Evolutionary conservation across 2,113 vertebrate genomes (phyloP), one percentile per base, ranked within the genome.

Genomic region (Dendropsophus ebraccatus): DNA sequence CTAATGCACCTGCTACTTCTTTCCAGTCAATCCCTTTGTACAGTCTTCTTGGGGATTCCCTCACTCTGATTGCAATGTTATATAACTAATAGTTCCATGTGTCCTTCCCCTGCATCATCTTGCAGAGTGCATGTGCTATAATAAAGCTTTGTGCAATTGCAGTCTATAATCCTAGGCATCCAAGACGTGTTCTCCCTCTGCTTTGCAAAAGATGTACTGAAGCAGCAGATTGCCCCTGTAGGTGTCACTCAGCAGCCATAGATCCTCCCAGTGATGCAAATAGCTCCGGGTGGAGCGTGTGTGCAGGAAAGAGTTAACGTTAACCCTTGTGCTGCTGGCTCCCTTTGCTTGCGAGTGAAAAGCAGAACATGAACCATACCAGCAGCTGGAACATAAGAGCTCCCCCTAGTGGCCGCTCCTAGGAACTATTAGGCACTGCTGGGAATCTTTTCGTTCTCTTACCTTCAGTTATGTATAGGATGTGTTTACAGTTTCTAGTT

Each of bases 211-310:
- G 84, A 86, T 79, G 74, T 50, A 80, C 65, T 86, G 62, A 56
- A 70, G 49, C 75, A 60, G 77, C 78, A 79, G 8, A 79, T 67
- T 65, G 62, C 62, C 54, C 25, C 84, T 56, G 30, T 56, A 58
- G 62, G 62, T 86, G 84, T 79, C 60, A 45, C 69, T 69, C 67
- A 58, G 83, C 72, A 75, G 83, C 72, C 70, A 76, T 21, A 77
- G 83, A 84, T 65, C 83, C 83, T 84, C 83, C 83, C 83, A 50
- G 56, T 84, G 83, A 84, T 74, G 83, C 73, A 84, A 74, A 84
- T 84, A 84, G 52, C 69, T 60, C 54, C 25, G 52, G 82, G 82
- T 84, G 82, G 82, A 84, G 82, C 70, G 50, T 54, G 23, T 12
- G 45, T 73, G 23, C 82, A 84, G 70, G 30, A 84, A 25, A 41